Evolutionary conservation across 2,888 invertebrate genomes (phyloP), one percentile per base, ranked within the genome.

Genomic region (Torymus tubicola): DNA sequence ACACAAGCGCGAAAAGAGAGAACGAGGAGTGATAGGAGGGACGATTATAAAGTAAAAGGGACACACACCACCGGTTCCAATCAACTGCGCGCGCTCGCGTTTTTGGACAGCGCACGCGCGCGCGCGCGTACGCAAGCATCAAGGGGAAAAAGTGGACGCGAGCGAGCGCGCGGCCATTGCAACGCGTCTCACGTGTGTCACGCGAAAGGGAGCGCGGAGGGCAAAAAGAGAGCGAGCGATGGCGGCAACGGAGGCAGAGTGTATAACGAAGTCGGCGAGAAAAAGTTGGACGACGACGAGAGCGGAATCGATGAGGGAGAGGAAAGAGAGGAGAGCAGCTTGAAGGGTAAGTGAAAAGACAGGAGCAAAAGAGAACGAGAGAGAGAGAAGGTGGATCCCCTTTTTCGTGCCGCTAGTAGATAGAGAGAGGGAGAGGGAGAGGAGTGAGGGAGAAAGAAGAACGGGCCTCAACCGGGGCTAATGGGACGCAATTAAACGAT

Each of bases 401-500:
- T 86, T 83, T 81, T 81, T 80, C 58, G 73, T 78, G 61, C 82
- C 84, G 82, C 82, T 84, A 84, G 84, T 83, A 80, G 80, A 80
- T 71, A 76, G 83, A 70, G 79, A 63, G 74, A 68, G 61, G 52
- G 50, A 65, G 80, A 67, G 24, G 68, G 72, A 75, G 81, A 81
- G 78, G 58, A 52, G 31, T 55, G 53, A 61, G 64, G 42, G 68
- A n/a, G 64, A 31, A 16, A 71, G 73, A 73, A 61, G 81, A 78
- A 70, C 75, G 84, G 77, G 76, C 72, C 61, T 55, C 75, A 61
- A 21, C 58, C 61, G 86, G 87, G 87, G 88, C 90, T 90, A 90
- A 90, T 90, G 90, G 90, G 90, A 88, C 88, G 90, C 90, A 90
- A 90, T 90, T 90, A 91, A 90, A 90, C 86, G 91, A 90, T 90